Base-by-base conservation (phyloP, 2,797 vertebrate species). In the Aplochiton taeniatus region DNA sequence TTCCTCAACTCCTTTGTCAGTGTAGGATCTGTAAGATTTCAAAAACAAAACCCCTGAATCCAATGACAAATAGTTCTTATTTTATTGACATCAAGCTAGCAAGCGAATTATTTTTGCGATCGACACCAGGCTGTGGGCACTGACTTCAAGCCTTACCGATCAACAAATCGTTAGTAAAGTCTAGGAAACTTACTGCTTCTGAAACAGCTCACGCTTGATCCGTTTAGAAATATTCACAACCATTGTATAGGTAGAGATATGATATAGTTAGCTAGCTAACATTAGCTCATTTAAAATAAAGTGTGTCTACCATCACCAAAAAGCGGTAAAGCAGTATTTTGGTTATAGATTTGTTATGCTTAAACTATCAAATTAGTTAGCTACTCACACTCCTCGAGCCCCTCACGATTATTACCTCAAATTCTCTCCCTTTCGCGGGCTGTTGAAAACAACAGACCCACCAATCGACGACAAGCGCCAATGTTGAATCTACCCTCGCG, bases 131-230 rank as follows among this genome's bases (percentile, higher is more conserved):
- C n/a, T n/a, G n/a, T n/a, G n/a, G n/a, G n/a, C n/a, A n/a, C n/a
- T n/a, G n/a, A n/a, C n/a, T 31, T 47, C 62, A 47, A 19, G 31
- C 8, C 16, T 20, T 12, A 56, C 11, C 18, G 42, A 43, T 13
- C 55, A 47, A 11, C 42, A 56, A 55, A 46, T 6, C 7, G 13
- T 20, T 10, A 48, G 41, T 4, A 13, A 17, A 31, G 12, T 18
- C 46, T 11, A 47, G n/a, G 12, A 9, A 2, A 78, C 77, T 73
- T 75, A 80, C 83, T 55, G 51, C 1, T 45, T 14, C 42, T 76
- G 52, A 17, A 6, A 0, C 8, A 1, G 52, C 0, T 64, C 63
- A 58, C 50, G 4, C 1, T 18, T 44, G 4, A 49, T 44, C 14
- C 5, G 3, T 4, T 31, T 0, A 9, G 19, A 20, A 55, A 63